Base-by-base conservation (phyloP, 2,113 vertebrate species). In the Chaetops frenatus region DNA sequence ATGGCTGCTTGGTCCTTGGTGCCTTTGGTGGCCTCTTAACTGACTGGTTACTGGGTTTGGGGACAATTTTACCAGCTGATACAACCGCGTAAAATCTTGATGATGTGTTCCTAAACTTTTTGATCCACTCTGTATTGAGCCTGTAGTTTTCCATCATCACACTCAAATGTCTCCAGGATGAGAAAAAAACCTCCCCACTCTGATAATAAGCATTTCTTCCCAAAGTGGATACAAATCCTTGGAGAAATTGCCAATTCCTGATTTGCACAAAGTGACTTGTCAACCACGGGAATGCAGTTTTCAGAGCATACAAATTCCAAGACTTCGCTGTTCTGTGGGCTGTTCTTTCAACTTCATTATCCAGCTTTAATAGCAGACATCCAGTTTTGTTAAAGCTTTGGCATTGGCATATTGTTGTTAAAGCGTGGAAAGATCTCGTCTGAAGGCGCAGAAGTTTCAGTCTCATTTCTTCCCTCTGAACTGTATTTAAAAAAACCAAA, bases 1-100 rank as follows among this genome's bases (percentile, higher is more conserved):
- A 99, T 0, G 99, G 99, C 83, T 99, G 99, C 94, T 99, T 99
- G 44, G 99, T 99, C 95, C 99, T 97, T 1, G 99, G 98, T 74
- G 99, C 98, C 95, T 99, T 99, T 3, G 98, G 98, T 35, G 98
- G 97, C 76, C 98, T 98, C 95, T 99, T 99, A 38, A 98, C 97
- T 42, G 97, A 72, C 1, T 98, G 95, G 14, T 94, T 61, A 83
- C 42, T 94, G 12, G 98, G 94, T 83, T 98, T 99, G 48, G 98
- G 95, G 48, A 98, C 96, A 16, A 98, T 66, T 67, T 95, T 97
- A 76, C 96, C 95, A 33, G 94, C 36, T 42, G 98, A 86, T 28
- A 93, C 22, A 65, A 97, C 94, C 8, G 97, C 96, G 83, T 98
- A 98, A 83, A 96, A 96, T 76, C 97, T 97, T 45, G 29, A 96